Evolutionary conservation across 2,888 invertebrate genomes (phyloP).

Genomic region (Polymixis flavicincta): DNA sequence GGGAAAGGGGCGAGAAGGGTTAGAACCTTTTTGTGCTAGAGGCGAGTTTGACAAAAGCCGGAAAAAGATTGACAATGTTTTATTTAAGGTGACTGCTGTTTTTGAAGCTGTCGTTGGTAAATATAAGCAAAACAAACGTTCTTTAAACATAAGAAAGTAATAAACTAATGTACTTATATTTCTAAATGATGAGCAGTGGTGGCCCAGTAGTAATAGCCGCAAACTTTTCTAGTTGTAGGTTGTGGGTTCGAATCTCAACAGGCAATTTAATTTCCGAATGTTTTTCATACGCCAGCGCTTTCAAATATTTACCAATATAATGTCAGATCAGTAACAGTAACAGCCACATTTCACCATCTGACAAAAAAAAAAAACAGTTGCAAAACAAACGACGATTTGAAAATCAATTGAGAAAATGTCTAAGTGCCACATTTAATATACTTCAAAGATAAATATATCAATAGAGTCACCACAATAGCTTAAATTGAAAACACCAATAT

Average conservation of each 20-base stretch:
- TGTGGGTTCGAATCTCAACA: too few species aligned
- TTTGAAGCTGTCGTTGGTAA: neutral
- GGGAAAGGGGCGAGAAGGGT: constrained; percentile 22
- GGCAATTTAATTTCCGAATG: too few species aligned
- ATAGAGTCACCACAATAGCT: neutral
- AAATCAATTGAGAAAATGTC: too few species aligned
- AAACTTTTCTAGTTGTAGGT: too few species aligned
- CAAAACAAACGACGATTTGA: neutral
- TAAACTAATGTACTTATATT: too few species aligned
- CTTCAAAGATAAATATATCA: neutral
- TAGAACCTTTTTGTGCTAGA: constrained; percentile 18
- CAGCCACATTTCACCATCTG: too few species aligned
- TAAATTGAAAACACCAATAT: neutral
- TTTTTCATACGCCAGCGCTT: too few species aligned
- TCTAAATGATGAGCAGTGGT: too few species aligned
- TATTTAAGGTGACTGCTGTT: neutral
- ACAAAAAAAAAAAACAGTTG: neutral
- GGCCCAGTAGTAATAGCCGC: too few species aligned
- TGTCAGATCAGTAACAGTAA: too few species aligned
- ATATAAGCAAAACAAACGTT: neutral
- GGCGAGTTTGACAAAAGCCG: constrained; percentile 5
- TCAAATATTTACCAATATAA: too few species aligned
- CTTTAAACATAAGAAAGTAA: too few species aligned
- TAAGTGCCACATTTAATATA: neutral
- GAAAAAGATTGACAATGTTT: constrained; percentile 27